phyloP scores from a whole-genome alignment of 2,888 invertebrate genomes.

The Lasioglossum malachurum region DNA sequence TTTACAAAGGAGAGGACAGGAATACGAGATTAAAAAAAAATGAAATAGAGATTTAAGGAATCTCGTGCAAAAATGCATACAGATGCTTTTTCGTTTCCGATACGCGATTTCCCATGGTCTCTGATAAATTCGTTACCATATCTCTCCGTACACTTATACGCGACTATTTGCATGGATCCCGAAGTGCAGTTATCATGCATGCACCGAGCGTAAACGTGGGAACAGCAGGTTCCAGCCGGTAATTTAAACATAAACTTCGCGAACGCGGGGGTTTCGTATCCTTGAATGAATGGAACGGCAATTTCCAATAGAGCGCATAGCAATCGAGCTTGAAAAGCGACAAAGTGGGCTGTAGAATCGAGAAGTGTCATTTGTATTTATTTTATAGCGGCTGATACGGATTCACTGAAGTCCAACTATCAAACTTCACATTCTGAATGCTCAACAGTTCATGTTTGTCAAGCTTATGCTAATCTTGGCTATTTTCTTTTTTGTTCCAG shows the following conservation, averaged over 20 bases:
- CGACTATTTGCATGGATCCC: constrained; percentile 54
- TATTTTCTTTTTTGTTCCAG: constrained; percentile 63
- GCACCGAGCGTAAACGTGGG: constrained; percentile 66
- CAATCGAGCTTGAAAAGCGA: not conserved
- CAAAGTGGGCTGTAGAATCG: no score
- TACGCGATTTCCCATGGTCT: constrained; percentile 40
- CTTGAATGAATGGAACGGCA: constrained; percentile 19
- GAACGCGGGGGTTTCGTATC: constrained; percentile 28
- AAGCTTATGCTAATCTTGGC: not conserved
- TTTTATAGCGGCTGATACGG: not conserved
- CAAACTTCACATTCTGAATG: not conserved
- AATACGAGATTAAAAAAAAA: no score
- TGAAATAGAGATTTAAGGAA: no score
- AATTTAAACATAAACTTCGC: constrained; percentile 46
- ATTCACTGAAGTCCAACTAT: not conserved
- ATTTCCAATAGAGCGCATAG: constrained; percentile 15
- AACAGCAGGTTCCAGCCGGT: constrained; percentile 47
- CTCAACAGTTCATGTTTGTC: not conserved
- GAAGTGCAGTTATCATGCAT: constrained; percentile 62
- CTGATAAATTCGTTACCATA: constrained; percentile 63
- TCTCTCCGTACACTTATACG: constrained; percentile 46
- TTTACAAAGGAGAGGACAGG: no score
- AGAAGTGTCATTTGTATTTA: not conserved
- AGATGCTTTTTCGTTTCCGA: not conserved
- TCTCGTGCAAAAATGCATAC: no score